These are phyloP conservation scores for Bimastos eiseni DNA, from an alignment of 2,888 invertebrate species.

Conservation along the genomic window DNA sequence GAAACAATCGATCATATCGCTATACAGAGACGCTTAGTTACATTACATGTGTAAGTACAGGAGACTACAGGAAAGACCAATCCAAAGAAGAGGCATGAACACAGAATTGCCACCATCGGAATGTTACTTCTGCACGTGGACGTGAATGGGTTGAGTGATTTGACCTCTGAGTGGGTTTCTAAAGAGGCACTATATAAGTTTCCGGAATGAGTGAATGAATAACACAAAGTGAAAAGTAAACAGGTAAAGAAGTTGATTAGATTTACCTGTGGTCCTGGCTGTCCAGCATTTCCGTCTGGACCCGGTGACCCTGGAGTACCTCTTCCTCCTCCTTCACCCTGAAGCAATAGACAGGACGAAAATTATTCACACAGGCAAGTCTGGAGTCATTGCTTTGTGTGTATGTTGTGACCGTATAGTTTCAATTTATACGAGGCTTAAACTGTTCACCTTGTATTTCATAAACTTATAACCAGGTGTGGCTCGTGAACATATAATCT, in stretches of 20 bases:
- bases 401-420: not conserved
- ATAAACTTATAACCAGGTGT: not conserved
- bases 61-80: too few relatives aligned
- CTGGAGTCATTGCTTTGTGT: not conserved
- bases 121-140: too few relatives aligned
- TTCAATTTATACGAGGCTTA: not conserved
- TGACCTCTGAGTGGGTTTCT: too few relatives aligned
- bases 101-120: too few relatives aligned
- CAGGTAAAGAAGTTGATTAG: not conserved
- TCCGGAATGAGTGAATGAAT: too few relatives aligned
- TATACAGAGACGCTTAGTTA: too few relatives aligned
- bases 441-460: not conserved
- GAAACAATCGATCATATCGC: too few relatives aligned
- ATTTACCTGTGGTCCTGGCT: constrained; percentile 33
- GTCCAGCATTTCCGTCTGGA: constrained; percentile 36
- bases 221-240: not conserved
- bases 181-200: too few relatives aligned
- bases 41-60: too few relatives aligned
- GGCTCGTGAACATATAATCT: not conserved
- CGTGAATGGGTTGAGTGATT: too few relatives aligned
- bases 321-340: constrained; percentile 39
- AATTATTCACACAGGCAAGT: not conserved
- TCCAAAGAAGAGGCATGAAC: too few relatives aligned
- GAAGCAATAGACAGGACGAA: not conserved
- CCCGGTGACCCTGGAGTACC: constrained; percentile 37